phyloP scores from a whole-genome alignment of 2,113 vertebrate species.

The Sturnira hondurensis region DNA sequence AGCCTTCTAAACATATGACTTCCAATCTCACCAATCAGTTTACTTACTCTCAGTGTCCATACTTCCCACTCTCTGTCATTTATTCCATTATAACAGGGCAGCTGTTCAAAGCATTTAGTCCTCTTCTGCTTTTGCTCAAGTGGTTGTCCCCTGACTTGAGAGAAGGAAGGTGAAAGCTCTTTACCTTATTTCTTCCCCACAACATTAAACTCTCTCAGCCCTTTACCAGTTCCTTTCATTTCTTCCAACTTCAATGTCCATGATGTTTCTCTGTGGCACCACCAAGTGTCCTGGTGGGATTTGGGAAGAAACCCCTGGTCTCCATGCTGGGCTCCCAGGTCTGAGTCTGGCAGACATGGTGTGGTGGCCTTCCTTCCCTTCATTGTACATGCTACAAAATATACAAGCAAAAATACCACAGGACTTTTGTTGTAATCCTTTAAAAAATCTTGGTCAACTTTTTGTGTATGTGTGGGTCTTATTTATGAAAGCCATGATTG shows the following conservation, averaged over 20 bases:
- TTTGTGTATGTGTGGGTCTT: not conserved
- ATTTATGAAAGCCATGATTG: not conserved
- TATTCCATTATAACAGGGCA: not conserved
- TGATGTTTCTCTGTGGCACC: not conserved
- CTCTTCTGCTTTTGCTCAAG: not conserved
- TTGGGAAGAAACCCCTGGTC: not conserved
- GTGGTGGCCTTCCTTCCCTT: not conserved
- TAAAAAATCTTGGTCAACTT: not conserved
- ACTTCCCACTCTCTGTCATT: not conserved
- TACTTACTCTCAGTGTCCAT: not conserved
- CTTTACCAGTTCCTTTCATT: not conserved
- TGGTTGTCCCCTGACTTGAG: not conserved
- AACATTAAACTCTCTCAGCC: not conserved
- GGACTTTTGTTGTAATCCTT: not conserved
- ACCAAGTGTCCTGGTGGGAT: not conserved
- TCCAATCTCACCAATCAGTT: not conserved
- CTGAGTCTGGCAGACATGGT: not conserved
- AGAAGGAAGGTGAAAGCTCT: not conserved
- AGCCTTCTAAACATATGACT: not conserved
- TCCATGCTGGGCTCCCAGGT: not conserved
- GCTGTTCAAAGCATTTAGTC: not conserved
- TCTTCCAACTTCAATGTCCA: not conserved
- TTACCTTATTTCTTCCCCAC: not conserved
- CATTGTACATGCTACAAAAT: not conserved
- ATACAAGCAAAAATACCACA: not conserved